Conservation (phyloP, 2,888 invertebrate genomes). For the Pterostichus niger region DNA sequence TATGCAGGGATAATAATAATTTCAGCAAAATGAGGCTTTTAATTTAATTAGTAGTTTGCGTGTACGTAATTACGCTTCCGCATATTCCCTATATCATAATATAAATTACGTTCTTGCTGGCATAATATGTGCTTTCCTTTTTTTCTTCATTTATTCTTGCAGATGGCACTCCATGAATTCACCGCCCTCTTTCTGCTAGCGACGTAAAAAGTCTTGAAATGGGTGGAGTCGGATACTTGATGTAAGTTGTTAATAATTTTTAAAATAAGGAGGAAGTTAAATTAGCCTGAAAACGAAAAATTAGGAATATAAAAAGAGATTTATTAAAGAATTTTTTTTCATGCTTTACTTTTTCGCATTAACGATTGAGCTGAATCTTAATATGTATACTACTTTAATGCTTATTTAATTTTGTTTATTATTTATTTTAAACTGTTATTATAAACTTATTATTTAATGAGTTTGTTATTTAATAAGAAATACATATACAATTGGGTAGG, state of each 20-base stretch:
- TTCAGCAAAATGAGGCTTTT: not conserved
- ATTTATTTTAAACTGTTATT: too few relatives aligned
- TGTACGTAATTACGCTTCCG: constrained; percentile 32
- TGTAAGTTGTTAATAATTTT: constrained; percentile 48
- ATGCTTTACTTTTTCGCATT: too few relatives aligned
- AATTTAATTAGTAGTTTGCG: constrained; percentile 56
- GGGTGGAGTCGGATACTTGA: constrained; percentile 40
- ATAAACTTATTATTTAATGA: too few relatives aligned
- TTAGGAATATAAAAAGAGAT: constrained; percentile 34
- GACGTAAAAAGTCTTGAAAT: constrained; percentile 18
- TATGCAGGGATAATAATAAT: constrained; percentile 14
- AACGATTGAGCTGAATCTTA: too few relatives aligned
- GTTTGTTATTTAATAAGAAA: too few relatives aligned
- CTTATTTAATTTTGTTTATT: too few relatives aligned
- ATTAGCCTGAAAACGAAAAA: not conserved
- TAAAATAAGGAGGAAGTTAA: constrained; percentile 27
- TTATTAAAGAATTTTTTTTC: not conserved
- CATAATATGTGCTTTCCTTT: not conserved
- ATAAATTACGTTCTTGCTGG: constrained; percentile 2
- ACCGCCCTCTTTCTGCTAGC: constrained; percentile 35
- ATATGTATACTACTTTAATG: too few relatives aligned
- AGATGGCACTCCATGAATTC: constrained; percentile 35
- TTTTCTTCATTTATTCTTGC: constrained; percentile 22
- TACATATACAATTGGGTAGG: too few relatives aligned
- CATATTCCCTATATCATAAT: constrained; percentile 31